Percentiles rank a stretch among this genome's conserved stretches.
Evolutionary conservation across 2,888 invertebrate species (phyloP).

Genomic region (Pyrochroa serraticornis): DNA sequence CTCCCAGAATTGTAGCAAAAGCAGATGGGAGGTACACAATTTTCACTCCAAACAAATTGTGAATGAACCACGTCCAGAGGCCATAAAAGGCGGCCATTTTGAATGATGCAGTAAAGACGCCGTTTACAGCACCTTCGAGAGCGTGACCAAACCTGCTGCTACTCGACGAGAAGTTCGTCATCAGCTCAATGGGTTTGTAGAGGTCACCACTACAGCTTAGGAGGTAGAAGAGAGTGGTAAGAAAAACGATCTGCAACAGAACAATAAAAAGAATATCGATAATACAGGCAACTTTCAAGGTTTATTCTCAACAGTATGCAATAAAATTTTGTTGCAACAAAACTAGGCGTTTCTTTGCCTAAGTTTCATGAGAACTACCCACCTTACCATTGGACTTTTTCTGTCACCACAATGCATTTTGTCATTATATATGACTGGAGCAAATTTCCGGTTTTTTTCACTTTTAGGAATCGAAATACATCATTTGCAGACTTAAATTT

Average conservation of each 20-base stretch:
- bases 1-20: slow-evolving; percentile 90
- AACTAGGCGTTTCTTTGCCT: too few species aligned
- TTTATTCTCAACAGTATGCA: too few species aligned
- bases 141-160: slow-evolving; percentile 81
- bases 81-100: slow-evolving; percentile 98
- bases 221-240: slow-evolving; percentile 95
- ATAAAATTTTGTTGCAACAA: too few species aligned
- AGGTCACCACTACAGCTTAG: slow-evolving; percentile 83
- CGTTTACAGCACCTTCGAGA: slow-evolving; percentile 86
- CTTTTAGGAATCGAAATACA: too few species aligned
- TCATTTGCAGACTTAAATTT: too few species aligned
- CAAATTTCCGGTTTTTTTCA: too few species aligned
- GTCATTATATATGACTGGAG: too few species aligned
- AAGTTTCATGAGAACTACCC: too few species aligned
- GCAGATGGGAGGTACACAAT: slow-evolving; percentile 95
- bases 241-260: slow-evolving; percentile 83
- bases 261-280: too few species aligned
- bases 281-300: too few species aligned
- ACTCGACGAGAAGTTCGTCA: slow-evolving; percentile 81
- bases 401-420: too few species aligned
- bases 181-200: slow-evolving; percentile 92
- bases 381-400: too few species aligned
- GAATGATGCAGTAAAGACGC: slow-evolving; percentile 94
- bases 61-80: slow-evolving; percentile 97
- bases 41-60: slow-evolving; percentile 91